Evolutionary conservation across 2,113 vertebrate species (phyloP), one percentile per base, ranked within the genome.

Genomic region (Macaca mulatta): DNA sequence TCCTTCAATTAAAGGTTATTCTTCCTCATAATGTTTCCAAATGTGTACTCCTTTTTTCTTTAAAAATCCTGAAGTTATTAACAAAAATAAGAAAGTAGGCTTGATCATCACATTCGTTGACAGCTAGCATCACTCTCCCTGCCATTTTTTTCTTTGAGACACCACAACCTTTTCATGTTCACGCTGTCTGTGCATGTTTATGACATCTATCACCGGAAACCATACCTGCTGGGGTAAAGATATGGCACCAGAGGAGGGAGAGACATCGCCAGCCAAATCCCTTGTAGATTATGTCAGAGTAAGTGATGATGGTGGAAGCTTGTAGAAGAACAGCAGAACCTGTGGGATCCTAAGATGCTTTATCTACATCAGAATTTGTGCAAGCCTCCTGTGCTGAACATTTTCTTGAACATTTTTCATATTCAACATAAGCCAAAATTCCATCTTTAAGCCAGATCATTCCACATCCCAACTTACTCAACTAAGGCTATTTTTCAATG

Each of bases 1-100:
- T 86, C 64, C 72, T 94, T 95, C 87, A 92, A 78, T 95, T 97
- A 97, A 96, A 97, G 57, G 50, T 72, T 96, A 69, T 55, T 92
- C 75, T 94, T 86, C 69, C 50, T 57, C 18, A 78, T 84, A 91
- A 79, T 55, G 70, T 93, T 93, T 96, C 80, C 64, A 81, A 97
- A 96, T 20, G 45, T n/a, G 52, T 13, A 38, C 3, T 61, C 35
- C 43, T 70, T 90, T 70, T 90, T 91, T 48, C 74, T 94, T 95
- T 92, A 59, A 83, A 83, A 95, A 78, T 14, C 64, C 12, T 50
- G 5, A 52, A 11, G 10, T 77, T 86, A 75, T 30, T 92, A 90
- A 77, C 55, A 81, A 78, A 35, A 48, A 27, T 14, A 78, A 79
- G 80, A 57, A 94, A 93, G 90, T 30, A 78, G 38, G 64, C 75